Evolutionary conservation across 2,888 invertebrate species (phyloP).

Genomic region (Calliphora vomitoria): DNA sequence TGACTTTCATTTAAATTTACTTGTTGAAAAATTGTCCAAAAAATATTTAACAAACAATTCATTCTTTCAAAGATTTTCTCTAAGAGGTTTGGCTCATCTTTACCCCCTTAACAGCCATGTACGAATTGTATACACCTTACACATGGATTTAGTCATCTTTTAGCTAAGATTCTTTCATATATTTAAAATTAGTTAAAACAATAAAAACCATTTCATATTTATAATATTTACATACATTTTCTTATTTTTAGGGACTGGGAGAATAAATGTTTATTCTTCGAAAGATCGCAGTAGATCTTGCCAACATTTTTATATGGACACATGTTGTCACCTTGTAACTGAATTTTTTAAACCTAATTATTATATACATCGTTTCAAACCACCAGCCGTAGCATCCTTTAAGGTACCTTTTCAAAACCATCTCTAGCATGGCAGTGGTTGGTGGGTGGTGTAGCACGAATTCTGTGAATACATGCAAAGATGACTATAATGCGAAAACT

Average conservation of each 20-base stretch:
- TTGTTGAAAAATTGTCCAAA: no score
- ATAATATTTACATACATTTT: no score
- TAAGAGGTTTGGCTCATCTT: neutral
- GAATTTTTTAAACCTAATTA: no score
- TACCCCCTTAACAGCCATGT: neutral
- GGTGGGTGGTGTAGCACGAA: conserved; percentile 39
- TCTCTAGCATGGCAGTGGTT: neutral
- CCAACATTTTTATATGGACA: neutral
- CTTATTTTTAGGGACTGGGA: no score
- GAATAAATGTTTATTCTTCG: no score
- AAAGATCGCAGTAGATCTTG: no score
- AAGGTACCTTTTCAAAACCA: conserved; percentile 13
- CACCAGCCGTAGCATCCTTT: neutral
- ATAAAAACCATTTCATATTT: no score
- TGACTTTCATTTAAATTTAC: no score
- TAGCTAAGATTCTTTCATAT: no score
- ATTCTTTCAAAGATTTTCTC: conserved; percentile 38
- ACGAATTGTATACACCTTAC: conserved; percentile 20
- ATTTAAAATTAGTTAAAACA: no score
- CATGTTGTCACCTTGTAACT: no score
- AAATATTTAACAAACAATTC: neutral
- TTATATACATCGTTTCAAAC: neutral
- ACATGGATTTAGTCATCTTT: neutral
- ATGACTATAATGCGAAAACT: conserved; percentile 58
- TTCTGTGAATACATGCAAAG: conserved; percentile 51